Base-by-base conservation (phyloP, 2,797 vertebrate species). In the Scyliorhinus canicula region DNA sequence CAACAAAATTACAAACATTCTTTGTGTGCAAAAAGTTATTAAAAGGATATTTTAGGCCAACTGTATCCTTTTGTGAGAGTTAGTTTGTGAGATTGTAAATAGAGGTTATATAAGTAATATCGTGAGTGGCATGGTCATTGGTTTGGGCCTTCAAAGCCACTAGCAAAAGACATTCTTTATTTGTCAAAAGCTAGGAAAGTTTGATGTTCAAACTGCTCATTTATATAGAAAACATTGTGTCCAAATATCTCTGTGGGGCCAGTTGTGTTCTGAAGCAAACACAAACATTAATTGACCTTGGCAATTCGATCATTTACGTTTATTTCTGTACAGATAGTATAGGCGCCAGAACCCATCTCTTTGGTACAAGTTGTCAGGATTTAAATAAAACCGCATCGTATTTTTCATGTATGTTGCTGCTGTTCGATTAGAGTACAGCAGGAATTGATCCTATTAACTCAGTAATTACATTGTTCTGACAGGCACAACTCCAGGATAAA, bases 241-340 rank as follows among this genome's bases (percentile, higher is more conserved):
- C 35, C 31, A 71, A 50, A n/a, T 69, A 94, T 69, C n/a, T 71
- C 44, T 44, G 67, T 71, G 21, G 93, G 69, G 67, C 47, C 47
- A 94, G 44, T 67, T 71, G 93, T 44, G 12, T 94, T 94, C 67
- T 16, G 47, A 94, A 94, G 50, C 47, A 94, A 94, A 94, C 47
- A 71, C 47, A 28, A 28, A 52, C 67, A 94, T 52, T 94, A 94
- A 71, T 71, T 52, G 65, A 74, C 47, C 93, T 94, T 94, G 93
- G 28, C 47, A 71, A 94, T 71, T 94, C n/a, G 67, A 94, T 71
- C 67, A 94, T 71, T 50, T 44, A 74, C 74, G 67, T 52, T 94
- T n/a, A 74, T 94, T 94, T 94, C 67, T 94, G 67, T 71, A 52
- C 67, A 74, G 93, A 94, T 93, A 57, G 90, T 47, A 44, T 93